Percentiles rank a stretch among this genome's conserved stretches.
These are phyloP conservation scores for Bovichtus diacanthus DNA, from an alignment of 2,797 vertebrate genomes.

Conservation along the genomic window DNA sequence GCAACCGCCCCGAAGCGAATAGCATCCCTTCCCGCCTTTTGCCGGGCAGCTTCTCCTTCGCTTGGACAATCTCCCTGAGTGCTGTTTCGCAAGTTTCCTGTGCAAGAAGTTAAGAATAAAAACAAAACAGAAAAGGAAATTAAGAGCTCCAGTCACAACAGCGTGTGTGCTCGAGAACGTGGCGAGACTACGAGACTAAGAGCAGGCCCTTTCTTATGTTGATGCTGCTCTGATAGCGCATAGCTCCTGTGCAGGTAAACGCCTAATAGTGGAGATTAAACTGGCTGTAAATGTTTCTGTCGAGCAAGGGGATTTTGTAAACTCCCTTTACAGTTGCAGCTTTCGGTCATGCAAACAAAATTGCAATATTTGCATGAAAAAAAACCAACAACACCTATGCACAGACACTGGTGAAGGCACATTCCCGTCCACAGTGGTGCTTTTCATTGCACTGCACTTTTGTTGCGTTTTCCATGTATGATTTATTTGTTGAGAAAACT, in stretches of 20 bases:
- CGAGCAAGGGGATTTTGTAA: not conserved
- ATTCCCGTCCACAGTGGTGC: not conserved
- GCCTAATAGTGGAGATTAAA: constrained; percentile 11
- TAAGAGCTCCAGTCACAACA: constrained; percentile 1
- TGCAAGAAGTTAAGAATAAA: constrained; percentile 15
- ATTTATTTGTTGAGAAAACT: not conserved
- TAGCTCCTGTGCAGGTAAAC: constrained; percentile 6
- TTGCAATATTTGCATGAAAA: not conserved
- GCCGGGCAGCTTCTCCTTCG: constrained; percentile 47
- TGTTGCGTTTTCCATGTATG: not conserved
- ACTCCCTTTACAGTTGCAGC: not conserved
- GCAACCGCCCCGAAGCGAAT: constrained; percentile 78
- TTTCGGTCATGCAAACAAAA: not conserved
- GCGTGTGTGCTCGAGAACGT: constrained; percentile 9
- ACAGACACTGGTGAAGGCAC: not conserved
- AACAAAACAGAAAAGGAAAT: constrained; percentile 32
- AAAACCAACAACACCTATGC: not conserved
- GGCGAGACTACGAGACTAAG: constrained; percentile 21
- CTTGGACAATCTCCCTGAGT: constrained; percentile 62
- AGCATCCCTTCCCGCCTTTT: constrained; percentile 69
- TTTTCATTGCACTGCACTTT: constrained; percentile 12
- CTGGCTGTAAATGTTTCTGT: not conserved
- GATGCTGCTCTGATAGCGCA: constrained; percentile 19
- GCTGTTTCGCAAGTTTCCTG: constrained; percentile 22
- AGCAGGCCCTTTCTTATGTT: constrained; percentile 32